Conservation (phyloP, 2,113 vertebrate genomes). For the Elephantulus edwardii region DNA sequence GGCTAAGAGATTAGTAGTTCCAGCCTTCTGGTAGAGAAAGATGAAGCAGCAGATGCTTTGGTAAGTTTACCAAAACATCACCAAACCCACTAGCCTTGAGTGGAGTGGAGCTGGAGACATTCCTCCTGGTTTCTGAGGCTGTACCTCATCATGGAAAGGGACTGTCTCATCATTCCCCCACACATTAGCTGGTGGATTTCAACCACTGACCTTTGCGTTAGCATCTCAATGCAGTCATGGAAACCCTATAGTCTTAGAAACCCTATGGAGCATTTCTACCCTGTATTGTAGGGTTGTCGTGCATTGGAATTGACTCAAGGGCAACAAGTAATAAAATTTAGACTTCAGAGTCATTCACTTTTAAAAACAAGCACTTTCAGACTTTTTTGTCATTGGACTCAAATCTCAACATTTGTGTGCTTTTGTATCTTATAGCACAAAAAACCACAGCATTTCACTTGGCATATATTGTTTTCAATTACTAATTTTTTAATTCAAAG, state of each 20-base stretch:
- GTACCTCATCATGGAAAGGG: no score
- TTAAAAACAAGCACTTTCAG: neutral
- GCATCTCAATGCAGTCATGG: no score
- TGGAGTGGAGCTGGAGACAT: no score
- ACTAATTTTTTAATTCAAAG: neutral
- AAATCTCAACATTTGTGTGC: constrained; percentile 14
- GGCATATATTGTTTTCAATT: neutral
- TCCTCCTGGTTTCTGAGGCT: no score
- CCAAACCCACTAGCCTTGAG: no score
- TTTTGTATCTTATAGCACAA: neutral
- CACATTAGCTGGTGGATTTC: no score
- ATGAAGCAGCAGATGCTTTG: neutral
- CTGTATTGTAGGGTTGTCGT: neutral
- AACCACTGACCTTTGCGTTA: no score
- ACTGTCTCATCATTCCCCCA: no score
- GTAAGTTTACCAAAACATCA: no score
- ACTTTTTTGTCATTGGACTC: constrained; percentile 6
- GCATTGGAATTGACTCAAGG: neutral
- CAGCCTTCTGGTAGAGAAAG: neutral
- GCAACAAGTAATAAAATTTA: constrained; percentile 12
- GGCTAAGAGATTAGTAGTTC: neutral
- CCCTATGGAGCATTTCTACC: neutral
- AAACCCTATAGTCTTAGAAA: neutral
- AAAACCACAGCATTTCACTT: neutral
- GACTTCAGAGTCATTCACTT: neutral